Evolutionary conservation across 2,888 invertebrate species (phyloP).

Genomic region (Ypsolopha sequella): DNA sequence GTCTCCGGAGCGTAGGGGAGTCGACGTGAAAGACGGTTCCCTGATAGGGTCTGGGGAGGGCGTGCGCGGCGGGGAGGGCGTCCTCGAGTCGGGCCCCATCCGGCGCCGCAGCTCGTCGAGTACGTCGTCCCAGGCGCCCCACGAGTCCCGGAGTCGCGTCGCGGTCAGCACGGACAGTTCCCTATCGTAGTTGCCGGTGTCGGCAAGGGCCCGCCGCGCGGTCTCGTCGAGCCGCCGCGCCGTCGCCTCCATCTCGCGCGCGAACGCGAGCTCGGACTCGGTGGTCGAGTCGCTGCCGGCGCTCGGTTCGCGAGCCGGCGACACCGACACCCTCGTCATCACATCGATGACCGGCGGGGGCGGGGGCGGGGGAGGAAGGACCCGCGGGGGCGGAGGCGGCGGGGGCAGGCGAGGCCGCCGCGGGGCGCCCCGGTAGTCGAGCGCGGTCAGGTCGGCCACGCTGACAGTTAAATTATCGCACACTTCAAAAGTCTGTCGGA

Average conservation of each 20-base stretch:
- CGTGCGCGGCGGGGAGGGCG: constrained; percentile 46
- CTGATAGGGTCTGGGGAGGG: constrained; percentile 37
- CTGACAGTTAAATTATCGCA: constrained; percentile 69
- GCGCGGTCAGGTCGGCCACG: constrained; percentile 72
- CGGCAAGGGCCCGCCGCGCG: constrained; percentile 54
- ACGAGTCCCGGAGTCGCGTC: constrained; percentile 50
- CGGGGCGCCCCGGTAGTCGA: constrained; percentile 62
- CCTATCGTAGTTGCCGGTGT: constrained; percentile 67
- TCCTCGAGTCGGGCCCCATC: constrained; percentile 45
- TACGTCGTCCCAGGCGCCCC: constrained; percentile 67
- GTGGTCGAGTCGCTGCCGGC: constrained; percentile 60
- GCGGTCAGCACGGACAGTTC: constrained; percentile 70
- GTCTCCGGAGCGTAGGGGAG: constrained; percentile 66
- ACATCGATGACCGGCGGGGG: constrained; percentile 11
- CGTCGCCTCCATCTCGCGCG: constrained; percentile 58
- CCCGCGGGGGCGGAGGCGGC: constrained; percentile 41
- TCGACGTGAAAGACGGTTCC: constrained; percentile 67
- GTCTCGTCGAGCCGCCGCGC: constrained; percentile 53
- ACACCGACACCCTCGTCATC: constrained; percentile 37
- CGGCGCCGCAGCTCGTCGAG: constrained; percentile 56
- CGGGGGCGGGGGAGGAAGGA: constrained; percentile 9
- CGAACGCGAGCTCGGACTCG: constrained; percentile 57
- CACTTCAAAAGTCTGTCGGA: constrained; percentile 59
- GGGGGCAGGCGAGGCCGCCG: constrained; percentile 48
- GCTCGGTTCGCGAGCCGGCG: constrained; percentile 50